phyloP scores from a whole-genome alignment of 1,140 invertebrate genomes.

The Zaprionus capensis region DNA sequence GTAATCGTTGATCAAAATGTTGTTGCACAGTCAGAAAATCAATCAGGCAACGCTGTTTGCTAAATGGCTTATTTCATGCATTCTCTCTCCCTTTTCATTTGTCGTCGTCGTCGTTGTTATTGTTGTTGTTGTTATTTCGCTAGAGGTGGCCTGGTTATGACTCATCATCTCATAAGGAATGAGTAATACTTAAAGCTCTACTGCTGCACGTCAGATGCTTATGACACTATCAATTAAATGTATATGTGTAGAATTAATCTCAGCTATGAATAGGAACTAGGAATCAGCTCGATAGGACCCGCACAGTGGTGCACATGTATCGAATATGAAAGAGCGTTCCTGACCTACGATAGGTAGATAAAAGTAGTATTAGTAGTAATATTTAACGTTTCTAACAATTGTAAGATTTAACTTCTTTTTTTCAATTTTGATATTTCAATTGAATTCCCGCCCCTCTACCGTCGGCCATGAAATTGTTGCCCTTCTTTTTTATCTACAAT shows the following conservation, averaged over 20 bases:
- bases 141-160: background rate
- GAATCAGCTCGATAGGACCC: background rate
- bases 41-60: slow-evolving; percentile 38
- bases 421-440: no score
- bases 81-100: background rate
- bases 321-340: background rate
- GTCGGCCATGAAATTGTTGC: background rate
- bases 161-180: background rate
- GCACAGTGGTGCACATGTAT: background rate
- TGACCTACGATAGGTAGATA: no score
- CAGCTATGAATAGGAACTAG: background rate
- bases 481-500: background rate
- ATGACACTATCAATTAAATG: background rate
- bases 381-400: no score
- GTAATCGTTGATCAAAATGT: slow-evolving; percentile 8
- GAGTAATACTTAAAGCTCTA: background rate
- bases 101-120: slow-evolving; percentile 7
- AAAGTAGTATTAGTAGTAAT: no score
- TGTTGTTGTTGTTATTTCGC: slow-evolving; percentile 10
- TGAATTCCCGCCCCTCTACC: no score
- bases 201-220: background rate
- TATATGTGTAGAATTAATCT: background rate
- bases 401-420: no score
- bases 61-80: slow-evolving; percentile 42
- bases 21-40: slow-evolving; percentile 19